phyloP scores from a whole-genome alignment of 2,797 vertebrate species.

The Sebastes matsubarae region DNA sequence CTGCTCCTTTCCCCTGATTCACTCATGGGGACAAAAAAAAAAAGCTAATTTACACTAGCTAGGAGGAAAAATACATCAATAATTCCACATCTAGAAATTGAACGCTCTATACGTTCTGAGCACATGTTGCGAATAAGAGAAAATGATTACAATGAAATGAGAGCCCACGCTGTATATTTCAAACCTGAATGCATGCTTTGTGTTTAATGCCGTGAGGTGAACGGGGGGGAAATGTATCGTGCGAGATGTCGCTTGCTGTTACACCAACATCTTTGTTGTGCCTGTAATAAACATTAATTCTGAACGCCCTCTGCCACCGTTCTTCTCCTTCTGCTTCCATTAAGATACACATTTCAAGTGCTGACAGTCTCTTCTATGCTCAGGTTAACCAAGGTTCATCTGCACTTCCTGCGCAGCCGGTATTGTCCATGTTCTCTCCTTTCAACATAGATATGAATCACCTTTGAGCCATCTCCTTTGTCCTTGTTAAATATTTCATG shows the following conservation, averaged over 20 bases:
- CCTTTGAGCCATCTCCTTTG: conserved; percentile 78
- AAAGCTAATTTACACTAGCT: conserved; percentile 70
- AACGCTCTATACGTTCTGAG: conserved; percentile 34
- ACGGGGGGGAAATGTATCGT: not conserved
- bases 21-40: conserved; percentile 51
- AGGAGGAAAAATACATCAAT: conserved; percentile 65
- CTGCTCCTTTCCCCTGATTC: conserved; percentile 52
- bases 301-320: not conserved
- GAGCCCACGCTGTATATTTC: conserved; percentile 1
- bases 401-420: conserved; percentile 49
- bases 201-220: conserved; percentile 30
- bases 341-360: conserved; percentile 46
- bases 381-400: conserved; percentile 60
- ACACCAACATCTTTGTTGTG: conserved; percentile 24
- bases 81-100: conserved; percentile 67
- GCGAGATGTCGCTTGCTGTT: not conserved
- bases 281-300: conserved; percentile 40
- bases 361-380: conserved; percentile 25
- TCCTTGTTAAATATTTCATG: conserved; percentile 86
- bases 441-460: conserved; percentile 79
- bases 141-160: conserved; percentile 44
- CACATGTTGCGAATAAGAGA: conserved; percentile 27
- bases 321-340: conserved; percentile 29
- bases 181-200: conserved; percentile 22
- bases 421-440: conserved; percentile 58